phyloP scores from a whole-genome alignment of 2,797 vertebrate species.

The Kryptolebias ocellatus region DNA sequence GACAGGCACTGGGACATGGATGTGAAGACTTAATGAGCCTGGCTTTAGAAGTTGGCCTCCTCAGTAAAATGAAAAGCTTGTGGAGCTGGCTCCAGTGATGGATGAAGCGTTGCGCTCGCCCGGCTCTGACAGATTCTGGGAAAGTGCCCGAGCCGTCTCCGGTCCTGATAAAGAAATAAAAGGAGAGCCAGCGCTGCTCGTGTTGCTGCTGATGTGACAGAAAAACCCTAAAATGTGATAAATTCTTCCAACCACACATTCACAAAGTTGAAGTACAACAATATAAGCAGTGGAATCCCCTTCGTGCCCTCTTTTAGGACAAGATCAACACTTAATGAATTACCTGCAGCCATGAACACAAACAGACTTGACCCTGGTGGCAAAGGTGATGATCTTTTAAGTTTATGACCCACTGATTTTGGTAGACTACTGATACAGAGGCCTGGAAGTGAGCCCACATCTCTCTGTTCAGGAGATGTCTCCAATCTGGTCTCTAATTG shows the following conservation, averaged over 20 bases:
- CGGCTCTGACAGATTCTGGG: conserved; percentile 81
- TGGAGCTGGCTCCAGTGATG: conserved; percentile 76
- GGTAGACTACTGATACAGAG: conserved; percentile 32
- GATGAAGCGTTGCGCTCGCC: conserved; percentile 76
- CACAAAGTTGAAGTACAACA: conserved; percentile 32
- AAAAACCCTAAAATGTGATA: conserved; percentile 46
- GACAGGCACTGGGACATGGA: conserved; percentile 79
- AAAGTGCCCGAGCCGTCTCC: conserved; percentile 71
- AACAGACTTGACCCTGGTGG: not conserved
- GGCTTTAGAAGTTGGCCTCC: conserved; percentile 76
- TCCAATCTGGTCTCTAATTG: conserved; percentile 67
- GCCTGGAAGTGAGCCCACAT: conserved; percentile 31
- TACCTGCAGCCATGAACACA: conserved; percentile 22
- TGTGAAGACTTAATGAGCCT: conserved; percentile 79
- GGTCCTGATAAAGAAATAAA: conserved; percentile 78
- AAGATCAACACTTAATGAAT: conserved; percentile 35
- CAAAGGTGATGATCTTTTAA: conserved; percentile 8
- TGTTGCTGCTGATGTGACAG: conserved; percentile 60
- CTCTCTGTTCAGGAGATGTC: conserved; percentile 51
- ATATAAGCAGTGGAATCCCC: conserved; percentile 15
- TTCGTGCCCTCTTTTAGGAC: conserved; percentile 8
- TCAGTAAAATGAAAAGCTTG: conserved; percentile 76
- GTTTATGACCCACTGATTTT: conserved; percentile 27
- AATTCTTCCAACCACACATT: conserved; percentile 46
- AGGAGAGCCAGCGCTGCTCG: conserved; percentile 51